A percentile compares a stretch with the other conserved stretches of the same genome.
These are phyloP conservation scores for Machimus rusticus DNA, from an alignment of 2,888 invertebrate genomes.

Conservation along the genomic window DNA sequence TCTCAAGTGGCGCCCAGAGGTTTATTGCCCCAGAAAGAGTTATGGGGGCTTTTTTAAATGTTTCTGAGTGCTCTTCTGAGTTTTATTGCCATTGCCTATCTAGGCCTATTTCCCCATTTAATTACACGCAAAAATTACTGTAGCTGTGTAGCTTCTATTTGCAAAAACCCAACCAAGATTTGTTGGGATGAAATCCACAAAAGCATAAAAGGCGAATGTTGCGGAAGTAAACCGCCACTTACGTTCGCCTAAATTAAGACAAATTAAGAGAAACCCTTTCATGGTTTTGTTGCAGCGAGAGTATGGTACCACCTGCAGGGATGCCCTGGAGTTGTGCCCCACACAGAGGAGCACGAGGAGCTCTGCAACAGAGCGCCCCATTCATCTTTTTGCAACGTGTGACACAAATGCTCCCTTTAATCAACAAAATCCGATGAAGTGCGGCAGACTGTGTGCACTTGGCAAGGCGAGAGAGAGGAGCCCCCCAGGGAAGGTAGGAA, in stretches of 20 bases:
- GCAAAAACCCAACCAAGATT: not conserved
- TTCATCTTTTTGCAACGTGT: not conserved
- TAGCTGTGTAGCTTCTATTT: not conserved
- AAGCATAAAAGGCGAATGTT: not conserved
- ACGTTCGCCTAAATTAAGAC: not conserved
- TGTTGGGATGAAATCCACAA: not conserved
- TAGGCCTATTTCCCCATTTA: not conserved
- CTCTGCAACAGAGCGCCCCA: not conserved
- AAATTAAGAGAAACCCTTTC: not conserved
- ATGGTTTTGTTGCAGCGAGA: not conserved
- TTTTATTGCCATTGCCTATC: not conserved
- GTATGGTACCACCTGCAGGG: not conserved
- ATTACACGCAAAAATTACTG: not conserved
- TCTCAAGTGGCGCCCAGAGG: not conserved
- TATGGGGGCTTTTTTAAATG: not conserved
- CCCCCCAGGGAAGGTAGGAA: not conserved
- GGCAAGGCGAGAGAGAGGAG: not conserved
- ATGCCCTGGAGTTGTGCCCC: not conserved
- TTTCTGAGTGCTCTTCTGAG: not conserved
- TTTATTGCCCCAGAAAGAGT: not conserved
- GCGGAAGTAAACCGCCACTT: not conserved
- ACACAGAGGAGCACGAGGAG: not conserved
- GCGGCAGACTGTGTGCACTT: not conserved
- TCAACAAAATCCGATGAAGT: constrained; percentile 20
- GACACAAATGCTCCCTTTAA: constrained; percentile 7